Conservation (phyloP, 1,140 invertebrate species). For the Dryas iulia region DNA sequence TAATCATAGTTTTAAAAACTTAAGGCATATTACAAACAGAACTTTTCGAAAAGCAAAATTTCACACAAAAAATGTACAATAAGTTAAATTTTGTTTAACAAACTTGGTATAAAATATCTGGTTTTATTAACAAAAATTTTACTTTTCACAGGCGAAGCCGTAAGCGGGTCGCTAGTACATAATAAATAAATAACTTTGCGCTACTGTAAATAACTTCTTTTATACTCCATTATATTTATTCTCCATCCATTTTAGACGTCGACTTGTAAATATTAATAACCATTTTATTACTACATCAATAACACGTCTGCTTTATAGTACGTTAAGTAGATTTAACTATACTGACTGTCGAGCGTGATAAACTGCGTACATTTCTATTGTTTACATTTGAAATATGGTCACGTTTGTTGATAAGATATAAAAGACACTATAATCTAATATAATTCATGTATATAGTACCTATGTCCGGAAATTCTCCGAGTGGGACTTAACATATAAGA, state of each 20-base stretch:
- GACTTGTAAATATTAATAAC: constrained; percentile 22
- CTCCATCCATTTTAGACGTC: not conserved
- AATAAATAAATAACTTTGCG: too few relatives aligned
- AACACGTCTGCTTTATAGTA: constrained; percentile 14
- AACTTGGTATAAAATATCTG: too few relatives aligned
- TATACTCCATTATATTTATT: not conserved
- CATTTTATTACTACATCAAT: constrained; percentile 16
- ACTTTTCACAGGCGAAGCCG: too few relatives aligned
- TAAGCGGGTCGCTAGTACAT: too few relatives aligned
- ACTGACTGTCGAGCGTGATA: constrained; percentile 19
- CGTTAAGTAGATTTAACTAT: constrained; percentile 14
- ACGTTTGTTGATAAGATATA: constrained; percentile 19
- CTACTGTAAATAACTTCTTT: not conserved
- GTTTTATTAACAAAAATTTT: too few relatives aligned
- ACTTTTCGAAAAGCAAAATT: not conserved
- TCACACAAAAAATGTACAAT: not conserved
- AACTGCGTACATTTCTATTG: constrained; percentile 10
- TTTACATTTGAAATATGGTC: constrained; percentile 18
- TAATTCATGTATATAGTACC: not conserved
- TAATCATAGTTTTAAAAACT: too few relatives aligned
- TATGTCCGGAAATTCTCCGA: too few relatives aligned
- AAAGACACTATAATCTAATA: not conserved
- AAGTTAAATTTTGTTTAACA: too few relatives aligned
- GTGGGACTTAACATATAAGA: too few relatives aligned
- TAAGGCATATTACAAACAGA: not conserved